These are phyloP conservation scores for Marisa cornuarietis DNA, from an alignment of 1,140 invertebrate species.

Conservation along the genomic window DNA sequence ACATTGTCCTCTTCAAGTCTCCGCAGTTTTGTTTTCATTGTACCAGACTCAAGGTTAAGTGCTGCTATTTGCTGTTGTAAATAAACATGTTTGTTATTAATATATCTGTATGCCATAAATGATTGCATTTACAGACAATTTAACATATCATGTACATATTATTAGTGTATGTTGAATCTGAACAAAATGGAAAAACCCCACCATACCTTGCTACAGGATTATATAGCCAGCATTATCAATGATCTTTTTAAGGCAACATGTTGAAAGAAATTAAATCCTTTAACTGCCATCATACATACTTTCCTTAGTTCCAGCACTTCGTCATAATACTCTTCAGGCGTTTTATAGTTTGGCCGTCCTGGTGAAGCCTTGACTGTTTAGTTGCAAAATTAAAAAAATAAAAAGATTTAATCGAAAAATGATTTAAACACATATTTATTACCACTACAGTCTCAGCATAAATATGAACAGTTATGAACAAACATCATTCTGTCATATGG, in stretches of 20 bases:
- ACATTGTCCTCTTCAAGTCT: constrained; percentile 62
- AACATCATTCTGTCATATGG: not conserved
- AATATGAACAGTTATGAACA: not conserved
- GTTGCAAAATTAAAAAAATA: constrained; percentile 3
- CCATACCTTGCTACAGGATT: no score
- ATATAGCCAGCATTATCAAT: no score
- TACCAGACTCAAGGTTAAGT: constrained; percentile 55
- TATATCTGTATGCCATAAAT: no score
- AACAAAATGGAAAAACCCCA: no score
- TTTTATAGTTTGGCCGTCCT: constrained; percentile 61
- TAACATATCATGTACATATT: no score
- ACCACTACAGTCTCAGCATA: not conserved
- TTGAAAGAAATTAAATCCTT: no score
- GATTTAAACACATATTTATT: not conserved
- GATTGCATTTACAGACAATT: no score
- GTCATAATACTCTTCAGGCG: constrained; percentile 65
- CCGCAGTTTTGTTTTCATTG: constrained; percentile 57
- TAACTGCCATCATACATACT: constrained; percentile 31
- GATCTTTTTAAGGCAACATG: no score
- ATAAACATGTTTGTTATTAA: constrained; percentile 7
- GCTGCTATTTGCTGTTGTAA: constrained; percentile 51
- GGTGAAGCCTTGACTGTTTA: constrained; percentile 46
- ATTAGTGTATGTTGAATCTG: no score
- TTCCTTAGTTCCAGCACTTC: constrained; percentile 61
- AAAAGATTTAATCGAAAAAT: not conserved